Evolutionary conservation across 2,888 invertebrate species (phyloP).

Genomic region (Tipula unca): DNA sequence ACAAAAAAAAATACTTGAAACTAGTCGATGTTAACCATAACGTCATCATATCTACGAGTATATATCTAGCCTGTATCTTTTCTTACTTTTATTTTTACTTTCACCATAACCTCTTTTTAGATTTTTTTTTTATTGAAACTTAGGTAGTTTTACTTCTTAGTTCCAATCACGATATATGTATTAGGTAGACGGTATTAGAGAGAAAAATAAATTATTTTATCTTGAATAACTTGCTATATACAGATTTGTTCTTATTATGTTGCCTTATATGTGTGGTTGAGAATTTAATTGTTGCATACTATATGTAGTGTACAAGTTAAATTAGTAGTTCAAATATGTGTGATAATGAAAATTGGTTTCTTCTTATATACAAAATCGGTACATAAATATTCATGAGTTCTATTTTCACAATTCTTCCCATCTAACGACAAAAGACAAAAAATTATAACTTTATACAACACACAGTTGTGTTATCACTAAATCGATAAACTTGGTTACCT

Average conservation of each 20-base stretch:
- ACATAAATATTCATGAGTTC: no score
- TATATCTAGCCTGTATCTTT: background rate
- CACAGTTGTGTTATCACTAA: background rate
- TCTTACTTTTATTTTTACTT: slow-evolving; percentile 14
- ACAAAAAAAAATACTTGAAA: background rate
- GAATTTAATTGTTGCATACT: background rate
- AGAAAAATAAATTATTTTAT: background rate
- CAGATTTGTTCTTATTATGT: background rate
- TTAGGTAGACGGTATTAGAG: no score
- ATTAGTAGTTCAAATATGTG: background rate
- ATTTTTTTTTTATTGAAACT: background rate
- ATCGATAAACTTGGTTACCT: background rate
- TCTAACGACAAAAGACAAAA: no score
- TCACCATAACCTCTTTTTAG: slow-evolving; percentile 14
- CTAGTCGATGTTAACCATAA: background rate
- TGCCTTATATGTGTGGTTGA: background rate
- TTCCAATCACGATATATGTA: no score
- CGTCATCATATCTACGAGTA: background rate
- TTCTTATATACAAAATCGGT: no score
- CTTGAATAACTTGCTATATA: background rate
- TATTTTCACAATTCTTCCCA: no score
- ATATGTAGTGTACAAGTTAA: background rate
- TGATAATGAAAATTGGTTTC: background rate
- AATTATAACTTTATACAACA: no score
- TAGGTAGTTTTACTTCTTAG: background rate